Conservation (phyloP, 2,797 vertebrate species). For the Cyprinella venusta region DNA sequence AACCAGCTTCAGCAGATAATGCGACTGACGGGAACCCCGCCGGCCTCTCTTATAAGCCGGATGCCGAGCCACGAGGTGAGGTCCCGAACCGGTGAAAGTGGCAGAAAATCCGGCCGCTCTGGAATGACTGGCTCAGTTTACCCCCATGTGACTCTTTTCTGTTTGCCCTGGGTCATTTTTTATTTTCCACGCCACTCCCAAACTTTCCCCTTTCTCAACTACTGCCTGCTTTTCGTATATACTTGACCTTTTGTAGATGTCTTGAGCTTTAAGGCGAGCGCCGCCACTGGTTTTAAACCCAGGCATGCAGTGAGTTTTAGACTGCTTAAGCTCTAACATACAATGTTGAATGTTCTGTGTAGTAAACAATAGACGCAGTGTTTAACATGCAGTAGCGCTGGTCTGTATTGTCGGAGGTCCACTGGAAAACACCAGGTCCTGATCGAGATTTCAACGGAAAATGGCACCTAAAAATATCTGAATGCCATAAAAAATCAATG, state of each 20-base stretch:
- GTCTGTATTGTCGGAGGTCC: not conserved
- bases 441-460: not conserved
- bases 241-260: slow-evolving; percentile 38
- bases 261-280: slow-evolving; percentile 36
- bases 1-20: slow-evolving; percentile 99
- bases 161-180: slow-evolving; percentile 21
- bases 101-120: not conserved
- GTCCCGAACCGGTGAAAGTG: slow-evolving; percentile 65
- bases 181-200: slow-evolving; percentile 52
- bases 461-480: not conserved
- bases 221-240: slow-evolving; percentile 64
- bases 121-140: not conserved
- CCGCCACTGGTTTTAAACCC: not conserved
- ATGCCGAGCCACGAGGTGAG: slow-evolving; percentile 99
- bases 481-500: not conserved
- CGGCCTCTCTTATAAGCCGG: slow-evolving; percentile 97
- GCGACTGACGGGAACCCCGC: slow-evolving; percentile 98
- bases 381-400: not conserved
- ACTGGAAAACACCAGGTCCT: not conserved
- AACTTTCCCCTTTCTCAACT: slow-evolving; percentile 39
- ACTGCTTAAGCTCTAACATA: slow-evolving; percentile 26
- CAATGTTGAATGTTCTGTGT: not conserved
- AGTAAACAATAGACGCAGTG: not conserved
- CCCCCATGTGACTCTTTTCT: not conserved
- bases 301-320: slow-evolving; percentile 18